These are phyloP conservation scores for Trichopria drosophilae DNA, from an alignment of 2,888 invertebrate genomes.

Conservation along the genomic window DNA sequence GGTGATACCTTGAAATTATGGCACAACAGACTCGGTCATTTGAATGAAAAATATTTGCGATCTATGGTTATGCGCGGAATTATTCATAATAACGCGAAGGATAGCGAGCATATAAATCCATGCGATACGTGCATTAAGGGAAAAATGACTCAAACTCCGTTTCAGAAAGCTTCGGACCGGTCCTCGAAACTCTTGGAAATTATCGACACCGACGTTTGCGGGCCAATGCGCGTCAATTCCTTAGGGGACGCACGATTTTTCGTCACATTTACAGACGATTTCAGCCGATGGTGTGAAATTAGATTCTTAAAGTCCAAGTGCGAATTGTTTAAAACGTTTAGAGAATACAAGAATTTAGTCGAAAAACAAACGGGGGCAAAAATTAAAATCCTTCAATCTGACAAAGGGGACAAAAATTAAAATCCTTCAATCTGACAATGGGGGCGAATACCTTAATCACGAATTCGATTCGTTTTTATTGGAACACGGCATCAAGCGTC, in stretches of 20 bases:
- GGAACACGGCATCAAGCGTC: constrained; percentile 38
- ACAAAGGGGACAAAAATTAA: constrained; percentile 28
- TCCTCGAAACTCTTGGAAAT: not conserved
- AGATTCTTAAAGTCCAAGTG: constrained; percentile 30
- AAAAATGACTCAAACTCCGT: too few species aligned
- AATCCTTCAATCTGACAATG: constrained; percentile 36
- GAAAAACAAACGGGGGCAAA: constrained; percentile 9
- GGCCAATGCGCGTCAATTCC: constrained; percentile 32
- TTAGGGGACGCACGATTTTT: constrained; percentile 33
- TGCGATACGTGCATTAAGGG: too few species aligned
- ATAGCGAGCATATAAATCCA: too few species aligned
- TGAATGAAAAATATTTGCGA: not conserved
- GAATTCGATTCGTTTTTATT: constrained; percentile 34
- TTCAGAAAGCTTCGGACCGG: too few species aligned
- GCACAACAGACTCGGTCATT: constrained; percentile 13
- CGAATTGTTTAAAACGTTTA: constrained; percentile 29
- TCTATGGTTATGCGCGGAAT: not conserved
- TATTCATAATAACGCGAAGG: not conserved
- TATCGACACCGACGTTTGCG: constrained; percentile 39
- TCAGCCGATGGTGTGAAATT: constrained; percentile 32
- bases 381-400: constrained; percentile 10
- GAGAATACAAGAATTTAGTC: constrained; percentile 23
- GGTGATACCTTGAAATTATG: not conserved
- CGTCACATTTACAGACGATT: constrained; percentile 38
- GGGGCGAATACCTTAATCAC: constrained; percentile 31